Evolutionary conservation across 2,888 invertebrate species (phyloP).

Genomic region (Tineola bisselliella): DNA sequence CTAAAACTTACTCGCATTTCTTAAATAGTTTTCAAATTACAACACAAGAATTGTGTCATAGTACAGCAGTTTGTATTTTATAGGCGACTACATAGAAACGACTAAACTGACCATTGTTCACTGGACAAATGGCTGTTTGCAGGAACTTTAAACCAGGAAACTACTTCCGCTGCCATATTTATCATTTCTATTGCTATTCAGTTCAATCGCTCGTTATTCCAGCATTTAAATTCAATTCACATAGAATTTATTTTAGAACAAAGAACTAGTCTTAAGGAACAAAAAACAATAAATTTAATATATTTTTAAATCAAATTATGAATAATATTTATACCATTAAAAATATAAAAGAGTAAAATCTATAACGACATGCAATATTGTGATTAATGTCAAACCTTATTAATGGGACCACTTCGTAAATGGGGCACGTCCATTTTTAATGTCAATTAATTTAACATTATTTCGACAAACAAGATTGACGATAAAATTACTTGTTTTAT

Average conservation of each 20-base stretch:
- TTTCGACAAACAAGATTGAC: neutral
- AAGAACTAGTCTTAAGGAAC: no score
- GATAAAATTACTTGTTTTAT: neutral
- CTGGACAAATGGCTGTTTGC: neutral
- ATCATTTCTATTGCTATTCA: neutral
- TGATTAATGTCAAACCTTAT: neutral
- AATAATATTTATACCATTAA: no score
- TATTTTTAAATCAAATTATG: no score
- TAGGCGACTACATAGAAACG: neutral
- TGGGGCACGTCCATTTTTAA: constrained; percentile 7
- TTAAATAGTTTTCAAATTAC: no score
- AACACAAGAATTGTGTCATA: no score
- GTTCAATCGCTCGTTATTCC: neutral
- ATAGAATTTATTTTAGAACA: no score
- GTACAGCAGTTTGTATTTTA: neutral
- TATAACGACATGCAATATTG: neutral
- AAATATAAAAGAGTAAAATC: neutral
- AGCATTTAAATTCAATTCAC: neutral
- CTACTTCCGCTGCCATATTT: neutral
- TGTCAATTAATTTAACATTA: constrained; percentile 8
- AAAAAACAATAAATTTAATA: no score
- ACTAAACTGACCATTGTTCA: neutral
- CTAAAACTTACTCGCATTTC: no score
- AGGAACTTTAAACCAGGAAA: neutral
- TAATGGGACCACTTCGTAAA: neutral